Percentiles rank a stretch among this genome's conserved stretches.
Conservation (phyloP, 2,113 vertebrate species). For the Myocastor coypus region DNA sequence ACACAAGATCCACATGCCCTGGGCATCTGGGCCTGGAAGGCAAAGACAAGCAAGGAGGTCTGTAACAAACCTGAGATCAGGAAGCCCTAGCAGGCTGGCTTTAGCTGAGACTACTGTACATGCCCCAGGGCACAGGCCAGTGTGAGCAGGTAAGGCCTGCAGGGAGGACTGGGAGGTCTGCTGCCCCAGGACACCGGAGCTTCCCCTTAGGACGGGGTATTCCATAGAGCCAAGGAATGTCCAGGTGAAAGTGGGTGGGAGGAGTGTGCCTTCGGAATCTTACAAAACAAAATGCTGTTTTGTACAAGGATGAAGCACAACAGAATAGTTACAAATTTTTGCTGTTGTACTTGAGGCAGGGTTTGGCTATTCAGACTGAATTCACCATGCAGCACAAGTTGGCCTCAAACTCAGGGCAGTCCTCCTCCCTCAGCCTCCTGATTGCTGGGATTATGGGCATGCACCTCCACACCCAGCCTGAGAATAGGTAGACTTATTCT, state of each 20-base stretch:
- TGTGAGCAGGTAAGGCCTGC: background rate
- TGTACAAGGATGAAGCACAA: background rate
- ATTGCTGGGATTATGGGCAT: background rate
- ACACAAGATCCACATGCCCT: background rate
- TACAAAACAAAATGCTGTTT: background rate
- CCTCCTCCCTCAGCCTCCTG: background rate
- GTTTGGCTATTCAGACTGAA: background rate
- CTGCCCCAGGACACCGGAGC: background rate
- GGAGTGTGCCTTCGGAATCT: background rate
- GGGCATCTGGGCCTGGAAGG: background rate
- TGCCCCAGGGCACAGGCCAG: background rate
- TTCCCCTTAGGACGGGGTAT: background rate
- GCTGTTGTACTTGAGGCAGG: background rate
- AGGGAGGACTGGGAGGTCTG: background rate
- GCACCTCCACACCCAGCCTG: background rate
- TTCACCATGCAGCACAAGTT: background rate
- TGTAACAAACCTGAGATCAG: conserved; percentile 3
- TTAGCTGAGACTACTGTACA: background rate
- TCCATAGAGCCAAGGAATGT: background rate
- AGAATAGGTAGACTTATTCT: conserved; percentile 1
- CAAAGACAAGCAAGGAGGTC: background rate
- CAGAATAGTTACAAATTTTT: background rate
- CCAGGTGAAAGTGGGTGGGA: background rate
- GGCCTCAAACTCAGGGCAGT: background rate
- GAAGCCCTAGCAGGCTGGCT: background rate